Evolutionary conservation across 1,140 invertebrate genomes (phyloP).

Genomic region (Drosophila malerkotliana): DNA sequence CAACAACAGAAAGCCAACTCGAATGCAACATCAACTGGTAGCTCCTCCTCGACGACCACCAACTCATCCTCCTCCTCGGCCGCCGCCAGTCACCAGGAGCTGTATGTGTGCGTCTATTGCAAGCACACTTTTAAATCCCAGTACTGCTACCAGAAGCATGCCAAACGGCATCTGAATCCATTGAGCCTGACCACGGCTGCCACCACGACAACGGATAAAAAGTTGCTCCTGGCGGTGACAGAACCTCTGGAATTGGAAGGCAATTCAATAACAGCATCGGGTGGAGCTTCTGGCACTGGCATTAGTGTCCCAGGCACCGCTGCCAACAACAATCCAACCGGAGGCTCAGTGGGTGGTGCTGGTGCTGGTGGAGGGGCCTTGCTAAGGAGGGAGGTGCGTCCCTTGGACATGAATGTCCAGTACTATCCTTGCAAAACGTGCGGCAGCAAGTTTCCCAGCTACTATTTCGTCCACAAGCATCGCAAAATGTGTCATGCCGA

Average conservation of each 20-base stretch:
- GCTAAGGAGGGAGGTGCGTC: conserved; percentile 85
- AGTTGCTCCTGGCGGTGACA: conserved; percentile 7
- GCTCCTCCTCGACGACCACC: conserved; percentile 4
- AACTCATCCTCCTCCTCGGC: conserved; percentile 34
- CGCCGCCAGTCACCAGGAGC: conserved; percentile 83
- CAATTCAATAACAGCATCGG: conserved; percentile 21
- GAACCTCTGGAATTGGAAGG: conserved; percentile 24
- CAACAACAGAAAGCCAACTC: background rate
- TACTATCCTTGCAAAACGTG: conserved; percentile 97
- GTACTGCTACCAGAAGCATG: conserved; percentile 92
- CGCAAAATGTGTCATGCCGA: conserved; percentile 92
- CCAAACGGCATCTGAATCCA: conserved; percentile 88
- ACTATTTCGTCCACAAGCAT: conserved; percentile 97
- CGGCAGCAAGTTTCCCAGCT: conserved; percentile 95
- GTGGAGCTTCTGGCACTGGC: background rate
- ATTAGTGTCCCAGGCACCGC: background rate
- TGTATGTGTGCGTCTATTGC: conserved; percentile 90
- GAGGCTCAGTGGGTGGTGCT: background rate
- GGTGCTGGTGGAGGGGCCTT: conserved; percentile 13
- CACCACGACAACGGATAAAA: conserved; percentile 16
- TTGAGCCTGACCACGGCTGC: conserved; percentile 73
- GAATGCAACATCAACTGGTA: conserved; percentile 1
- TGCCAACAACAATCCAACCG: background rate
- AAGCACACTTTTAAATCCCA: conserved; percentile 92
- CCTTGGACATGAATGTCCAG: conserved; percentile 92